Base-by-base conservation (phyloP, 2,113 vertebrate species). In the Aythya baeri region DNA sequence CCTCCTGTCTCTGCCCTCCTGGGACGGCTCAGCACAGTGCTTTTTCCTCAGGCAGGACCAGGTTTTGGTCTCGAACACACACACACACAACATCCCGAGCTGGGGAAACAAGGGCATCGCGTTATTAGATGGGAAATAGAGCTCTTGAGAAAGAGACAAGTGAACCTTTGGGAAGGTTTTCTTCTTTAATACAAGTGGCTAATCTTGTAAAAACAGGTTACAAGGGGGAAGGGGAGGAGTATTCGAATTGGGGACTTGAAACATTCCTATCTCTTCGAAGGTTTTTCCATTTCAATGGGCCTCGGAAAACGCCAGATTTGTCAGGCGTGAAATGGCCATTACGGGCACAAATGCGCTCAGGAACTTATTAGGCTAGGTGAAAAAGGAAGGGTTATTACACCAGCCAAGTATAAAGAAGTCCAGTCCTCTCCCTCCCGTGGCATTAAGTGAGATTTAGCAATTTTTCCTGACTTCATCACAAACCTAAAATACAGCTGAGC, bases 11-110 rank as follows among this genome's bases (percentile, higher is more conserved):
- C 36, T n/a, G 5, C 58, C n/a, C 17, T 74, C 25, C 8, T 0
- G 1, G 29, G 34, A 73, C 0, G 2, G 22, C 29, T 65, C 38
- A 50, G 41, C 2, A 1, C 1, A 1, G 29, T 81, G n/a, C 17
- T 41, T 44, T 5, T 26, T 75, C 50, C 38, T 38, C 44, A 26
- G 61, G 83, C 65, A 67, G 27, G 49, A 41, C 52, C 25, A 23
- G 54, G 72, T 41, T 79, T 78, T 36, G 66, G 59, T 74, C 67
- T 54, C 26, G 9, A 72, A 50, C 2, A 1, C 49, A 46, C 4
- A 46, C 4, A 34, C 34, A 1, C 50, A 25, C 61, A 17, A 36
- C 49, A 52, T 16, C 36, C 61, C 0, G 0, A 70, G 63, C 68
- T n/a, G 21, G 1, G 1, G 41, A 57, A 88, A 81, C 0, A 5